Conservation (phyloP, 2,888 invertebrate species). For the Proisotoma minuta region DNA sequence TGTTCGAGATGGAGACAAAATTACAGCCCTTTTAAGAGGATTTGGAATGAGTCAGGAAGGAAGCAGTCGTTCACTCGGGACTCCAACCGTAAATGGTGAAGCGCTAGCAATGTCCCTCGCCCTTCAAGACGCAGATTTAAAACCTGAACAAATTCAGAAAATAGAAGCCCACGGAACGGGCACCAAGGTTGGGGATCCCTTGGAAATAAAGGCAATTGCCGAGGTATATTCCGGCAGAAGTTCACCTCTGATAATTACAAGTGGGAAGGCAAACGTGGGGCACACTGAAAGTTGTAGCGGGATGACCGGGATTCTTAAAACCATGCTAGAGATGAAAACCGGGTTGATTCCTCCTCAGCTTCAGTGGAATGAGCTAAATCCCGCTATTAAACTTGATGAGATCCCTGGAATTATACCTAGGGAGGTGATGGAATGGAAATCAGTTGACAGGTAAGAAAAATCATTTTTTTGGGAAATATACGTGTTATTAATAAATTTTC, state of each 20-base stretch:
- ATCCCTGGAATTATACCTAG: conserved; percentile 25
- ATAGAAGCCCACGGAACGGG: conserved; percentile 27
- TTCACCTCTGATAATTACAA: conserved; percentile 10
- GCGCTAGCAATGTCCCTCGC: conserved; percentile 19
- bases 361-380: conserved; percentile 17
- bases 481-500: too few relatives aligned
- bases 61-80: conserved; percentile 15
- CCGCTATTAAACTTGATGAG: conserved; percentile 17
- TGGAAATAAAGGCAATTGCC: conserved; percentile 19
- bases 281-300: conserved; percentile 17
- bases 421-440: too few relatives aligned
- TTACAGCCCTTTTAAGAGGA: conserved; percentile 19
- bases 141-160: conserved; percentile 76
- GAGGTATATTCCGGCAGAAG: conserved; percentile 16
- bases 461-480: too few relatives aligned
- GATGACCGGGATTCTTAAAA: conserved; percentile 9
- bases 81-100: conserved; percentile 19
- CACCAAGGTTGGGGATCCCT: conserved; percentile 23
- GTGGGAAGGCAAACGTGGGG: conserved; percentile 21
- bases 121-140: conserved; percentile 61
- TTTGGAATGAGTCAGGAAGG: conserved; percentile 20
- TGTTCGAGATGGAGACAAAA: conserved; percentile 15
- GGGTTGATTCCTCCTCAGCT: conserved; percentile 20
- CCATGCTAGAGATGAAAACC: conserved; percentile 17
- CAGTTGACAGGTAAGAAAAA: too few relatives aligned